Base-by-base conservation (phyloP, 1,140 invertebrate genomes). In the Dendroctonus valens region DNA sequence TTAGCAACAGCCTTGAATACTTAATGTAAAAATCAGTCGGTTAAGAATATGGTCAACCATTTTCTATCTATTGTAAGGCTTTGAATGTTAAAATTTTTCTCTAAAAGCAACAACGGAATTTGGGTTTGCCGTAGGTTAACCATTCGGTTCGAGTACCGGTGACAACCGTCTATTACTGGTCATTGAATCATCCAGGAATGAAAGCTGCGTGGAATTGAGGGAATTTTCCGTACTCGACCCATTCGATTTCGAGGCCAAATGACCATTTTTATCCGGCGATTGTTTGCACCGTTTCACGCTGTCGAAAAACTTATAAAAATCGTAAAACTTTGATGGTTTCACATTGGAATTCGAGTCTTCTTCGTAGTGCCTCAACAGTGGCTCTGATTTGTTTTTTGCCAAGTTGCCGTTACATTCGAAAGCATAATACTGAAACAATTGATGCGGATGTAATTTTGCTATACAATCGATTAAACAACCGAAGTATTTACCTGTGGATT, bases 401-500 rank as follows among this genome's bases (percentile, higher is more conserved):
- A 68, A 26, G 49, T 67, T 59, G 39, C 69, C 67, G 42, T 73
- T 73, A 50, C 68, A 68, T 58, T 73, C 70, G 3, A 68, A 63
- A 39, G 58, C 59, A 41, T 69, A 71, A 64, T 69, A 74, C 73
- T 74, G 53, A 26, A 70, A 72, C 26, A 46, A 51, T 9, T 50
- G 38, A 41, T 55, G 9, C 51, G 51, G 6, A 37, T 53, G 8
- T 8, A 14, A 11, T 5, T 53, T 53, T 15, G 5, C 9, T 53
- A 5, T 48, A 8, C 11, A 48, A 5, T 48, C 14, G 7, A 8
- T 48, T 48, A 5, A 5, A 48, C 11, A 48, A 5, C 14, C 5
- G 5, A 8, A 48, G 11, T 5, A 48, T 58, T 58, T 39, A 85
- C 83, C 79, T 83, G 80, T 52, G 82, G 81, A 77, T 83, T 84